These are phyloP conservation scores for Leuciscus waleckii DNA, from an alignment of 2,797 vertebrate species.

Conservation along the genomic window DNA sequence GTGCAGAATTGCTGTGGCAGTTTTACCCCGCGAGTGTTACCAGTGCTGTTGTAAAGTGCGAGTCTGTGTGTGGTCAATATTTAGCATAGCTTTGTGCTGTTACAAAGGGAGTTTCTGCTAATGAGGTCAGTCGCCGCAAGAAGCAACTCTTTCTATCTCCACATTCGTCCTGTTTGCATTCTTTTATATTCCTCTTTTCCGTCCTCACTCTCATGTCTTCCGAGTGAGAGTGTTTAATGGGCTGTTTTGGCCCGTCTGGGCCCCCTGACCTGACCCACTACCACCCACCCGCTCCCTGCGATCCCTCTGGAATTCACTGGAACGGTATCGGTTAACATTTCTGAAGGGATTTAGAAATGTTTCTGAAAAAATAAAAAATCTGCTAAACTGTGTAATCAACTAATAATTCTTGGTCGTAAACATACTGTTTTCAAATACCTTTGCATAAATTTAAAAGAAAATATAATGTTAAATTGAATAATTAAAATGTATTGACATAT, in stretches of 20 bases:
- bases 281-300: neutral
- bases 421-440: neutral
- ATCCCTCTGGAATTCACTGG: conserved; percentile 1
- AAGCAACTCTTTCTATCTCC: neutral
- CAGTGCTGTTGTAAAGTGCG: conserved; percentile 33
- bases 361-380: neutral
- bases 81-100: conserved; percentile 43
- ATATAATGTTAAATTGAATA: neutral
- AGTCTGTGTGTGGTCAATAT: conserved; percentile 46
- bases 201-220: neutral
- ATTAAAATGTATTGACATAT: too few species aligned
- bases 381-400: neutral
- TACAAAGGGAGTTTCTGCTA: conserved; percentile 41
- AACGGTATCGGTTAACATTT: neutral
- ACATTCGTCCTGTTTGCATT: neutral
- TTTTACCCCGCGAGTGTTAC: conserved; percentile 22
- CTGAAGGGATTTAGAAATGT: neutral
- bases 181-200: conserved; percentile 10
- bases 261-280: conserved; percentile 15
- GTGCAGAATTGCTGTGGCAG: conserved; percentile 11
- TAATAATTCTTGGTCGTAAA: neutral
- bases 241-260: conserved; percentile 10
- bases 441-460: neutral
- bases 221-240: conserved; percentile 15
- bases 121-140: conserved; percentile 48